Percentiles rank a stretch among this genome's conserved stretches.
Conservation (phyloP, 2,113 vertebrate species). For the Catharus fuscescens region DNA sequence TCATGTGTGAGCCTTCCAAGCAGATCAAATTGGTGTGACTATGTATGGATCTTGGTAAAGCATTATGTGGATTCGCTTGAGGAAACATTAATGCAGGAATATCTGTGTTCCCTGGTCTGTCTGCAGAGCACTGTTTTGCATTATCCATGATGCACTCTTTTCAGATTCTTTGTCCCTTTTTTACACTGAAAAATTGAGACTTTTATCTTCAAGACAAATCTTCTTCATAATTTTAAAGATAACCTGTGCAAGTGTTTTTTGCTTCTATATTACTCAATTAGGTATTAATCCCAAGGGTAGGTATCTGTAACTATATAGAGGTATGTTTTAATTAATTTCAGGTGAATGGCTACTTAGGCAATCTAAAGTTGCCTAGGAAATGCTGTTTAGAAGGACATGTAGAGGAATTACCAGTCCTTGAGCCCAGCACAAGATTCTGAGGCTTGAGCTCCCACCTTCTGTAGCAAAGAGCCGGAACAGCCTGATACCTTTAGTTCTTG, state of each 20-base stretch:
- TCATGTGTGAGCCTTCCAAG: neutral
- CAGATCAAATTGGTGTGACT: neutral
- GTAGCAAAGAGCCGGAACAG: neutral
- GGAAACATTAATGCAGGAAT: neutral
- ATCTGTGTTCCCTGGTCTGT: neutral
- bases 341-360: neutral
- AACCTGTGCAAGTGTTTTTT: neutral
- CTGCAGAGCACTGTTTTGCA: neutral
- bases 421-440: neutral
- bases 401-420: neutral
- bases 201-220: neutral
- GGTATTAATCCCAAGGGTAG: neutral
- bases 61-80: neutral
- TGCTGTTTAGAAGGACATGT: neutral
- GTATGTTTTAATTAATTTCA: neutral
- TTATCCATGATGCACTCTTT: neutral
- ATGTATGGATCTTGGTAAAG: neutral
- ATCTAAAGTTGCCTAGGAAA: neutral
- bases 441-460: neutral
- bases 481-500: too few relatives aligned
- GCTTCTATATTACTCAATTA: neutral
- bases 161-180: neutral
- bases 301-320: neutral
- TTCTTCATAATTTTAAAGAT: neutral
- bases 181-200: neutral